Evolutionary conservation across 2,113 vertebrate species (phyloP).

Genomic region (Aythya baeri): DNA sequence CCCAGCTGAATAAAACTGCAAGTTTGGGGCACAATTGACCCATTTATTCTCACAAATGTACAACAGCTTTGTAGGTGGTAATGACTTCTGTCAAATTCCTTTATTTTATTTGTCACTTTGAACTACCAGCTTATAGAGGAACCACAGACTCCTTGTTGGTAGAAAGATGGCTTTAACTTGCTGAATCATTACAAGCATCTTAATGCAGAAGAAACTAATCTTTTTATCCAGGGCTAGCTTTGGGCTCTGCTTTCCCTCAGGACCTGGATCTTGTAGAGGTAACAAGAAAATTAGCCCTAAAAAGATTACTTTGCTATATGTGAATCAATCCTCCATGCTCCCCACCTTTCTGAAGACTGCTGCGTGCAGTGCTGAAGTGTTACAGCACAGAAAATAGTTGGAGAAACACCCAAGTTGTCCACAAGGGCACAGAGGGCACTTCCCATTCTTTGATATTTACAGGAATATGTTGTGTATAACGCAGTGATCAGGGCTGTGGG

Average conservation of each 20-base stretch:
- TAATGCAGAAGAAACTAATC: constrained; percentile 48
- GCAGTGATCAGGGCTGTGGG: background rate
- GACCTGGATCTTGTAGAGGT: constrained; percentile 27
- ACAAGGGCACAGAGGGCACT: constrained; percentile 10
- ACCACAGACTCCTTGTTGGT: constrained; percentile 18
- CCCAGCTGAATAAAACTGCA: constrained; percentile 14
- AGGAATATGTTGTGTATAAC: background rate
- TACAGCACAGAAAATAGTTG: background rate
- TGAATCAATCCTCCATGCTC: background rate
- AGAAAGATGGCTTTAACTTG: constrained; percentile 39
- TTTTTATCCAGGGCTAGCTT: constrained; percentile 52
- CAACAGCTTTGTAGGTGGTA: constrained; percentile 43
- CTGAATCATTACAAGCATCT: constrained; percentile 58
- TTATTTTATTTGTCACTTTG: constrained; percentile 57
- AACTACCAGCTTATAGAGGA: constrained; percentile 1
- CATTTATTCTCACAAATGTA: constrained; percentile 21
- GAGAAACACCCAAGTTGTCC: background rate
- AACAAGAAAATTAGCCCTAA: constrained; percentile 42
- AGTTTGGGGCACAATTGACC: constrained; percentile 24
- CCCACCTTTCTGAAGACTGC: background rate
- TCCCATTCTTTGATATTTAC: background rate
- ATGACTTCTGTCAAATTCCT: constrained; percentile 44
- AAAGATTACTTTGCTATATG: constrained; percentile 10
- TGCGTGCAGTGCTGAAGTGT: background rate
- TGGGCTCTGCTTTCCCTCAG: constrained; percentile 43